phyloP scores from a whole-genome alignment of 2,113 vertebrate species.

The Uropsilus gracilis region DNA sequence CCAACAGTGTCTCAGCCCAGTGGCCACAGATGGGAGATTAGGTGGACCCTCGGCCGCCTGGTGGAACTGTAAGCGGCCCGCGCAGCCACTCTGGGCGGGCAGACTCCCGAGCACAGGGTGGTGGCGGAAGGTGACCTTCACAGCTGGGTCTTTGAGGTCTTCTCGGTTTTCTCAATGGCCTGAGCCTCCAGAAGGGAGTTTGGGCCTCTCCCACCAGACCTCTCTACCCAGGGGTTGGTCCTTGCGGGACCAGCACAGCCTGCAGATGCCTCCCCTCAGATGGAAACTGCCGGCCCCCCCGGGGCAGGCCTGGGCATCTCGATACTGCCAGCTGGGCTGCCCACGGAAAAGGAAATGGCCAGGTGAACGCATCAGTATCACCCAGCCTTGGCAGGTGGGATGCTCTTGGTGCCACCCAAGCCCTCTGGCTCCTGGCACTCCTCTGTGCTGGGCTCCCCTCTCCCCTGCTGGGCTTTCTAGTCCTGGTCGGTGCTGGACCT shows the following conservation, averaged over 20 bases:
- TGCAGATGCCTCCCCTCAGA: neutral
- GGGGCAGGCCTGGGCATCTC: neutral
- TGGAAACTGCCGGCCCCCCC: neutral
- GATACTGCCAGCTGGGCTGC: neutral
- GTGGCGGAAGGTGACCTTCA: constrained; percentile 53
- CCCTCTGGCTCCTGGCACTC: neutral
- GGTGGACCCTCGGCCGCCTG: constrained; percentile 30
- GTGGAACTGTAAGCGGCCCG: constrained; percentile 52
- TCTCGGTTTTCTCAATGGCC: constrained; percentile 50
- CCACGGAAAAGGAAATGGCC: neutral
- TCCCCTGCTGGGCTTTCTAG: neutral
- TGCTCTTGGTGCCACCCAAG: neutral
- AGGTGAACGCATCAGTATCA: neutral
- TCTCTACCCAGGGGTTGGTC: neutral
- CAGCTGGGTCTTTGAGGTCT: constrained; percentile 30
- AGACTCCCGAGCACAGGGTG: constrained; percentile 27
- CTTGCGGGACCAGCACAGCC: neutral
- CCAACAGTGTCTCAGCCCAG: constrained; percentile 59
- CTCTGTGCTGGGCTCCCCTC: neutral
- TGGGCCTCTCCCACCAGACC: neutral
- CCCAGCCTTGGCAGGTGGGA: neutral
- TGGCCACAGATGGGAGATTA: constrained; percentile 81
- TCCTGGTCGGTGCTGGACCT: neutral
- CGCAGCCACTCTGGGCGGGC: neutral
- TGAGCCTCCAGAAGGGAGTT: neutral